Evolutionary conservation across 2,888 invertebrate species (phyloP).

Genomic region (Noctua janthina): DNA sequence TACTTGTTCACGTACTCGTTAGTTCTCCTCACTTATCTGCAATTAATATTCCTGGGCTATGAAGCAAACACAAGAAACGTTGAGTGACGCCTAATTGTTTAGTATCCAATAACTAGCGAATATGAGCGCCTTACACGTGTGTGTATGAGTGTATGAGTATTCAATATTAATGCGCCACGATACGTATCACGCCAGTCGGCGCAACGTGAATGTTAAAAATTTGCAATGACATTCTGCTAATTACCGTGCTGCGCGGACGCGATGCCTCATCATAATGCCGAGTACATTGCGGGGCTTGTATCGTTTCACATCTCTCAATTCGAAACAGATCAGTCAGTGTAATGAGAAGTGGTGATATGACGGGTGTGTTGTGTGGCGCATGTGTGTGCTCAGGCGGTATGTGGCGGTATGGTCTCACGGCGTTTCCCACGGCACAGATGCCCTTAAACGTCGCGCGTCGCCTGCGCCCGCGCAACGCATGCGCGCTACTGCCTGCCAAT

Average conservation of each 20-base stretch:
- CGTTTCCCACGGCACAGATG: slow-evolving; percentile 87
- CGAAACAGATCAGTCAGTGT: slow-evolving; percentile 20
- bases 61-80: slow-evolving; percentile 28
- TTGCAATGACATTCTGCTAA: slow-evolving; percentile 76
- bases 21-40: slow-evolving; percentile 30
- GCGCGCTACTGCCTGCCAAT: slow-evolving; percentile 48
- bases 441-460: slow-evolving; percentile 77
- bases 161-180: slow-evolving; percentile 76
- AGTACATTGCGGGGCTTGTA: slow-evolving; percentile 47
- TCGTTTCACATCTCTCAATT: background rate
- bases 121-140: slow-evolving; percentile 30
- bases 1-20: slow-evolving; percentile 44
- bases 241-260: slow-evolving; percentile 53
- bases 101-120: slow-evolving; percentile 42
- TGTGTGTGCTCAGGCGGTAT: slow-evolving; percentile 58
- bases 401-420: slow-evolving; percentile 68
- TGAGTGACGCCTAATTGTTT: slow-evolving; percentile 51
- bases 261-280: background rate
- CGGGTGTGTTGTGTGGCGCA: background rate
- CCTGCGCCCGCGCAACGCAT: slow-evolving; percentile 66
- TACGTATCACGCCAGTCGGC: slow-evolving; percentile 75
- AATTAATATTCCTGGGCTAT: slow-evolving; percentile 34
- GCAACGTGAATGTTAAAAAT: slow-evolving; percentile 78
- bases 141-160: slow-evolving; percentile 64
- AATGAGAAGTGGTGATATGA: background rate